Evolutionary conservation across 1,140 invertebrate genomes (phyloP).

Genomic region (Wasmannia auropunctata): DNA sequence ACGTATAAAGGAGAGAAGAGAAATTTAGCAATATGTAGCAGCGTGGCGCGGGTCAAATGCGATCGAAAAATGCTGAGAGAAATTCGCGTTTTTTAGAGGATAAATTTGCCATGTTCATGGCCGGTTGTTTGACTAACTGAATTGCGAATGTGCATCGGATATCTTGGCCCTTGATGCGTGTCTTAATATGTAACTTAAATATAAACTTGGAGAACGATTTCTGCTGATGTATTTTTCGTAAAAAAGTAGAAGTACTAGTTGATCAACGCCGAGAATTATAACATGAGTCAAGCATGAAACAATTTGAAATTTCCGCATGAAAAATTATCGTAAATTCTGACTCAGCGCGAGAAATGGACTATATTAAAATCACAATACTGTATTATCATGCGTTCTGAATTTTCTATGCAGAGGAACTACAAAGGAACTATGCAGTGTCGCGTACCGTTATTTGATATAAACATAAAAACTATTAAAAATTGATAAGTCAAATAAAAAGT

Average conservation of each 20-base stretch:
- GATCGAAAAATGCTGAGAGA: not conserved
- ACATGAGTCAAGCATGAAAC: not conserved
- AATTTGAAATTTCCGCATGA: not conserved
- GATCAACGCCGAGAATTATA: not conserved
- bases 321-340: not conserved
- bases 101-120: not conserved
- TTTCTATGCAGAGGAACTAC: not conserved
- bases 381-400: not conserved
- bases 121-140: not conserved
- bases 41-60: slow-evolving; percentile 16
- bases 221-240: not conserved
- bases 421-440: not conserved
- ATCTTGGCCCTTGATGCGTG: not conserved
- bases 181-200: not conserved
- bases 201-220: not conserved
- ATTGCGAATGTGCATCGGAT: not conserved
- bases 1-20: slow-evolving; percentile 21
- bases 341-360: not conserved
- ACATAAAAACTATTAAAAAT: not conserved
- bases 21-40: slow-evolving; percentile 75
- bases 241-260: not conserved
- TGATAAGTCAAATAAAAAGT: not conserved
- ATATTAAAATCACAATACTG: not conserved
- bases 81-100: not conserved
- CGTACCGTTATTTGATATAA: not conserved